A percentile compares a stretch with the other conserved stretches of the same genome.
Conservation (phyloP, 2,797 vertebrate species). For the Chanos chanos region DNA sequence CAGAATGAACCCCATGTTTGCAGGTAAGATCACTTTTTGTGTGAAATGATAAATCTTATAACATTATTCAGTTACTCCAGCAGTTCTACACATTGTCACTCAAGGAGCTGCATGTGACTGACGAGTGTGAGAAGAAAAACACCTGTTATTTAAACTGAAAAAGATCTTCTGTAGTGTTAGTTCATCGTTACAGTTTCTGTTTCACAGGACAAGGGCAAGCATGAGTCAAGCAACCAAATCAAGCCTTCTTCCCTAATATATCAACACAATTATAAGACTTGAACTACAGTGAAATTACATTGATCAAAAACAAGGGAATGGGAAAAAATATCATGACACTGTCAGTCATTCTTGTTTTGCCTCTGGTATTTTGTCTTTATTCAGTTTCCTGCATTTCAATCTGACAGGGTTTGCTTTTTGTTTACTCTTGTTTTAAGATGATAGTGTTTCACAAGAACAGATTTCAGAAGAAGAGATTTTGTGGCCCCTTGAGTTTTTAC, state of each 20-base stretch:
- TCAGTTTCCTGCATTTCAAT: constrained; percentile 69
- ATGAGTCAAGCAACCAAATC: constrained; percentile 26
- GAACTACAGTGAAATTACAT: background rate
- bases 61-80: too few species aligned
- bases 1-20: too few species aligned
- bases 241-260: constrained; percentile 2
- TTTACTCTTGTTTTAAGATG: background rate
- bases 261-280: constrained; percentile 21
- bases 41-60: too few species aligned
- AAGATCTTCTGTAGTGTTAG: constrained; percentile 24
- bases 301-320: constrained; percentile 11
- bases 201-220: constrained; percentile 17
- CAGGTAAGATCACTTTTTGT: too few species aligned
- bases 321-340: background rate
- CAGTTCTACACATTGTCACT: too few species aligned
- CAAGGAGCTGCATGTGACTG: too few species aligned
- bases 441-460: constrained; percentile 12
- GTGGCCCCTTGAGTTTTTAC: constrained; percentile 13
- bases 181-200: constrained; percentile 29
- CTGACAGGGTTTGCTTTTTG: constrained; percentile 65
- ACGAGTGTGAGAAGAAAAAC: too few species aligned
- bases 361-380: constrained; percentile 56
- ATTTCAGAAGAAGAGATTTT: constrained; percentile 16
- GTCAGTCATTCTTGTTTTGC: background rate
- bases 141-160: constrained; percentile 30